Evolutionary conservation across 2,888 invertebrate genomes (phyloP).

Genomic region (Aphidoletes aphidimyza): DNA sequence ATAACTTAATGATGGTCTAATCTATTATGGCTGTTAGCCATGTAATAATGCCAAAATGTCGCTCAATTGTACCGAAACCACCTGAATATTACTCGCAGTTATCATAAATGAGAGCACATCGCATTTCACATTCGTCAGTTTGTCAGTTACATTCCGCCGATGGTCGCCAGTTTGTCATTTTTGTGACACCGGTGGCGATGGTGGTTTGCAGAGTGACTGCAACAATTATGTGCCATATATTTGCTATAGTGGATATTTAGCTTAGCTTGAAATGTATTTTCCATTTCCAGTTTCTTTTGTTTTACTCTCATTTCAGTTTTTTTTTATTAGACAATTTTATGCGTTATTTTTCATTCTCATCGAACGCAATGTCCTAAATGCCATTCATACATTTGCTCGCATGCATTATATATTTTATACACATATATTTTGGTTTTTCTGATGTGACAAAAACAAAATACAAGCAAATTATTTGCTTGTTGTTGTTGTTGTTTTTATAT

Average conservation of each 20-base stretch:
- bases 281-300: not conserved
- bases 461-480: not conserved
- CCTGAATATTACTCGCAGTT: no score
- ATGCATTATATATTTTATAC: not conserved
- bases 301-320: not conserved
- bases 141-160: not conserved
- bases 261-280: not conserved
- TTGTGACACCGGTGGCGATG: no score
- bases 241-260: not conserved
- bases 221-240: not conserved
- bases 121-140: not conserved
- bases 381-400: no score
- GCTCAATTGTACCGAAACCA: slow-evolving; percentile 14
- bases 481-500: not conserved
- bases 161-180: slow-evolving; percentile 16
- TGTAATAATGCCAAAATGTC: slow-evolving; percentile 12
- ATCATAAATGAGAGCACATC: slow-evolving; percentile 5
- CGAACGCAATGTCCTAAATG: not conserved
- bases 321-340: slow-evolving; percentile 30
- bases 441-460: no score
- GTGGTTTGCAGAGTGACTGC: not conserved
- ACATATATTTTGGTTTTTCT: no score
- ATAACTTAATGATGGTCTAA: slow-evolving; percentile 35
- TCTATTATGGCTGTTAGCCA: slow-evolving; percentile 6
- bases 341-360: slow-evolving; percentile 13